Evolutionary conservation across 2,888 invertebrate species (phyloP).

Genomic region (Plebejus melissa): DNA sequence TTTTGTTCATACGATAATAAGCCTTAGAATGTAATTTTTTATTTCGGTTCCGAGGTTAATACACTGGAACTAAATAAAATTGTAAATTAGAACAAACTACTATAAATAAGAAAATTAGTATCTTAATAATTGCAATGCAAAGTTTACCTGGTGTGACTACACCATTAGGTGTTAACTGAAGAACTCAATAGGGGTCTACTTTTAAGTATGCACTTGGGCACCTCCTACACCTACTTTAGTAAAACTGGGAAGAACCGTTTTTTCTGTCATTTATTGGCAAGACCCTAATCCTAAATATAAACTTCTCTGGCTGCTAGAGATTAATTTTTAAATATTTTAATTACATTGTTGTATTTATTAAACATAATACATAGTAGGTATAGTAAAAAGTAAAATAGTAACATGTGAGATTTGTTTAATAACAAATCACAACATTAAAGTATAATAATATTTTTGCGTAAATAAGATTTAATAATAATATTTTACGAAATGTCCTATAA

Average conservation of each 20-base stretch:
- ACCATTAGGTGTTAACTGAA: neutral
- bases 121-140: neutral
- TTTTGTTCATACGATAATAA: neutral
- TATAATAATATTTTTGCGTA: neutral
- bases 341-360: neutral
- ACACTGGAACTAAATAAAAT: neutral
- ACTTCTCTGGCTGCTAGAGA: neutral
- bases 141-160: neutral
- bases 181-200: neutral
- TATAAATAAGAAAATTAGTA: neutral
- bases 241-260: neutral
- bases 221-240: neutral
- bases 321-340: neutral
- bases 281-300: neutral
- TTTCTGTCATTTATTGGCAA: neutral
- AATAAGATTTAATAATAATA: neutral
- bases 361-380: too few relatives aligned
- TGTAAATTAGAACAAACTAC: neutral
- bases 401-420: neutral
- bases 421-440: neutral
- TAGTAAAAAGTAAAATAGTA: neutral
- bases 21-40: neutral
- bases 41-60: neutral
- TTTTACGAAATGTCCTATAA: too few relatives aligned
- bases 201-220: neutral